Evolutionary conservation across 2,113 vertebrate species (phyloP).

Genomic region (Saguinus midas): DNA sequence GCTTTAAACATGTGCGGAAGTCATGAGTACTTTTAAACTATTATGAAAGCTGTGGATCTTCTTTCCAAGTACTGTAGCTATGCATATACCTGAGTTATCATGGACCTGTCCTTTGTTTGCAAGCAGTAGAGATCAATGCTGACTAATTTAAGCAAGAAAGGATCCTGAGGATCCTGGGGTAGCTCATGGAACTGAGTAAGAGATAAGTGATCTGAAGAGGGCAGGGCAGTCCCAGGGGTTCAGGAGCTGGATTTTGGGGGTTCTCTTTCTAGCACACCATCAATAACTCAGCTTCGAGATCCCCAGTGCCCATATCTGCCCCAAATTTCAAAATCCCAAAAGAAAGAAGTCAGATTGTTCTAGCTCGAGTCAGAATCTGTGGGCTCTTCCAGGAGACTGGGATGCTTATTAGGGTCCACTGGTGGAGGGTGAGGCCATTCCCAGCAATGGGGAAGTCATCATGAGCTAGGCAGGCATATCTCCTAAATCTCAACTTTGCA

Average conservation of each 20-base stretch:
- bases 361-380: neutral
- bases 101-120: neutral
- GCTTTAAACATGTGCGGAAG: neutral
- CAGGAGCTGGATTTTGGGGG: neutral
- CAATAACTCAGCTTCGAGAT: neutral
- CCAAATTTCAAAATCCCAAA: neutral
- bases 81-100: rapidly evolving
- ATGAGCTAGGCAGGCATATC: neutral
- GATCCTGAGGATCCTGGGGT: neutral
- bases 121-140: neutral
- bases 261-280: neutral
- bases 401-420: neutral
- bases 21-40: neutral
- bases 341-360: neutral
- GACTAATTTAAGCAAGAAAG: neutral
- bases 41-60: neutral
- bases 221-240: neutral
- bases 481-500: neutral
- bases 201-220: neutral
- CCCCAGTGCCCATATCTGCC: neutral
- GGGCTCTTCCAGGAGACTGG: neutral
- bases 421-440: neutral
- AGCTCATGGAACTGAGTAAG: neutral
- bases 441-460: neutral
- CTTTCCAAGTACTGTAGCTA: neutral